Evolutionary conservation across 2,113 vertebrate species (phyloP), one percentile per base, ranked within the genome.

Genomic region (Sturnus vulgaris): DNA sequence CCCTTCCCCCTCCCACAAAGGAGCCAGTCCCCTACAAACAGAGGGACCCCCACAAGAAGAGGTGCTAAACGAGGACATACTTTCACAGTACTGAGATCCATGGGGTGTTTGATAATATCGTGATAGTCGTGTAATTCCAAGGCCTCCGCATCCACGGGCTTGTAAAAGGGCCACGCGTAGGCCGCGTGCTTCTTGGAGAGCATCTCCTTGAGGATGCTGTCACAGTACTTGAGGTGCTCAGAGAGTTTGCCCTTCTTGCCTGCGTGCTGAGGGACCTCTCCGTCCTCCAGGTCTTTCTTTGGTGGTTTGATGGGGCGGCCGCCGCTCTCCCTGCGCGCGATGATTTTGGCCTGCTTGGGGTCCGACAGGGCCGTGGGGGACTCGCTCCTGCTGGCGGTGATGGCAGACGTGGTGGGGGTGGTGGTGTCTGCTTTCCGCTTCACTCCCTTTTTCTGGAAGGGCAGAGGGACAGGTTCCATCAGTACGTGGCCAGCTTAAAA

Each of bases 101-200:
- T 99, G 37, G 99, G 99, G 97, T 99, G 98, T 97, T 99, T 99
- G 98, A 99, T 99, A 97, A 99, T 99, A 82, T 99, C 98, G 0
- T 99, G 99, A 97, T 99, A 99, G 95, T 99, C 99, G 6, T 99
- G 99, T 49, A 99, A 98, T 85, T 98, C 98, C 95, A 99, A 98
- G 22, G 98, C 99, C 95, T 98, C 98, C 0, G 98, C 98, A 7
- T 99, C 99, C n/a, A 99, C 99, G 0, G 99, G 99, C 93, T 98
- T 98, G 98, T 99, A 99, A 97, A 99, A 99, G 46, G 99, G 99
- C 99, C 99, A 99, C 3, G 99, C 99, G 4, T 99, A 99, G 66
- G 98, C 98, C 0, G 97, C 98, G 2, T 99, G 99, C 95, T 99
- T 99, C 98, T 99, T 99, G 0, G 99, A 99, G 21, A 99, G 98